A percentile compares a stretch with the other conserved stretches of the same genome.
phyloP scores from a whole-genome alignment of 2,888 invertebrate species.

The Eilema depressum region DNA sequence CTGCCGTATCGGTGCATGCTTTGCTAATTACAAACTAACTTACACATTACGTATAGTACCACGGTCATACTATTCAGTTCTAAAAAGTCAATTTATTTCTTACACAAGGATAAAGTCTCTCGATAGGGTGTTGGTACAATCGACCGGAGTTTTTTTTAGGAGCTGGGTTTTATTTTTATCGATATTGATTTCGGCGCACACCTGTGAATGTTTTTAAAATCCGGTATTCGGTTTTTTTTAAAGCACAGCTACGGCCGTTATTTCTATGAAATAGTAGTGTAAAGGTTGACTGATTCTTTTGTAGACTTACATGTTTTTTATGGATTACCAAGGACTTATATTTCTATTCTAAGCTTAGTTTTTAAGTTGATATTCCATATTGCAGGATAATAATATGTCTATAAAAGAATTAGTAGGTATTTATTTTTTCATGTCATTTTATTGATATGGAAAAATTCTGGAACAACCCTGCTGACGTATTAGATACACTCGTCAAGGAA shows the following conservation, averaged over 20 bases:
- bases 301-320: too few species aligned
- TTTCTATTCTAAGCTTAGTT: too few species aligned
- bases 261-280: background rate
- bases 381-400: too few species aligned
- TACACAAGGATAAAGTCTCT: conserved; percentile 41
- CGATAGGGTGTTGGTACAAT: conserved; percentile 50
- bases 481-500: too few species aligned
- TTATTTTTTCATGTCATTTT: too few species aligned
- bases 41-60: conserved; percentile 54
- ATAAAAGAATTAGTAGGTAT: too few species aligned
- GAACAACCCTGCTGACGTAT: too few species aligned
- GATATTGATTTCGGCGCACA: conserved; percentile 54
- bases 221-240: conserved; percentile 39
- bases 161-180: conserved; percentile 42
- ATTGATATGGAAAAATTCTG: too few species aligned
- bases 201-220: conserved; percentile 61
- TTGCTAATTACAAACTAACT: conserved; percentile 34
- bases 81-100: conserved; percentile 46
- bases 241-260: background rate
- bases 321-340: too few species aligned
- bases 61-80: conserved; percentile 51
- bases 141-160: conserved; percentile 50
- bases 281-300: background rate
- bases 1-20: too few species aligned
- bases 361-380: too few species aligned